phyloP scores from a whole-genome alignment of 2,797 vertebrate genomes.

The Myiotriccus ornatus region DNA sequence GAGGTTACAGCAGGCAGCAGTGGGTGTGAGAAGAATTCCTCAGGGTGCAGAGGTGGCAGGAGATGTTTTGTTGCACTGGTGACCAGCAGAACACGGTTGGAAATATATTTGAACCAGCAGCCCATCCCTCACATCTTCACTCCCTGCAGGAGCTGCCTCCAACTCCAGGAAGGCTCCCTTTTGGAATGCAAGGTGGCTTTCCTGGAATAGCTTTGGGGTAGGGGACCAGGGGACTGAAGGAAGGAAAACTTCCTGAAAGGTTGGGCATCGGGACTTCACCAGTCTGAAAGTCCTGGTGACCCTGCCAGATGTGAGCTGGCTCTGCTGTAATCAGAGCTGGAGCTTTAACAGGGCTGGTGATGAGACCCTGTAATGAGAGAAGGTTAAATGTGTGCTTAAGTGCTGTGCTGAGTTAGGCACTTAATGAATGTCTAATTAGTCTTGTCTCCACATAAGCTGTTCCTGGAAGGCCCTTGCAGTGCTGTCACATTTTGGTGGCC shows the following conservation, averaged over 20 bases:
- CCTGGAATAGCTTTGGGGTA: background rate
- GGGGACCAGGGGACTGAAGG: background rate
- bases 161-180: background rate
- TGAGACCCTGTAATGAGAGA: constrained; percentile 29
- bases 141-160: background rate
- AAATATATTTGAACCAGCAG: background rate
- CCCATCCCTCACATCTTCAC: background rate
- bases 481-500: background rate
- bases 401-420: constrained; percentile 38
- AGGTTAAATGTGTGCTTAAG: constrained; percentile 48
- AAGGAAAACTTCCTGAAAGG: background rate
- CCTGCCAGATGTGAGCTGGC: background rate
- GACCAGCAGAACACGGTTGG: background rate
- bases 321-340: background rate
- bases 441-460: background rate
- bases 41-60: background rate
- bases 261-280: rapidly evolving
- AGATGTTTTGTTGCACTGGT: background rate
- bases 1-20: background rate
- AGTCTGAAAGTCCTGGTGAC: background rate
- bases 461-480: background rate
- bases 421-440: constrained; percentile 43
- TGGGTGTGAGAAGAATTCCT: background rate
- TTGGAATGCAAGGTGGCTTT: background rate
- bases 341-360: background rate